Evolutionary conservation across 2,888 invertebrate species (phyloP), one percentile per base, ranked within the genome.

Genomic region (Drosophila tripunctata): DNA sequence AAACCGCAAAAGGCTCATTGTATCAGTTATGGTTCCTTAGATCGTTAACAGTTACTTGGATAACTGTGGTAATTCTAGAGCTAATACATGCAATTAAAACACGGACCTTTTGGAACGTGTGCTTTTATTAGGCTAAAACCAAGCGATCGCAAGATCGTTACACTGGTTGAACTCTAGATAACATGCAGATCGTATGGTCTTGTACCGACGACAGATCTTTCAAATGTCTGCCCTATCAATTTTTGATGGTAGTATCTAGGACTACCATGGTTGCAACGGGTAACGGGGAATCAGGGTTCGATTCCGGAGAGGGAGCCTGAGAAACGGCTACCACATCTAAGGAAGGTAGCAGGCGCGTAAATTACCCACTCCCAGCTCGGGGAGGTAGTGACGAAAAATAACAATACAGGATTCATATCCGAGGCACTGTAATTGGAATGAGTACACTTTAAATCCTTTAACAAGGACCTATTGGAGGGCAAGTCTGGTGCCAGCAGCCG

Each of bases 241-340:
- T 56, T 48, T 63, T 92, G 93, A 94, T 93, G 93, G 93, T 93
- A 93, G 93, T 92, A 92, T 93, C 92, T 92, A 91, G 91, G 93
- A 92, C 93, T 93, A 93, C 93, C 93, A 93, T 94, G 93, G 93
- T 93, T 92, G 92, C 93, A 92, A 94, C 93, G 93, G 93, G 94
- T 94, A 93, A 94, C 94, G 94, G 94, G 93, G 94, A 94, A 94
- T 94, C 36, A 36, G 36, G 36, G 36, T 36, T 36, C 17, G 36
- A 36, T 36, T 36, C 36, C 36, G 36, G 36, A 36, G 36, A 36
- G 40, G n/a, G n/a, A n/a, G n/a, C n/a, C n/a, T n/a, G n/a, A n/a
- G n/a, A n/a, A n/a, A n/a, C n/a, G n/a, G 40, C 21, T 21, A 22
- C 40, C 40, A 40, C 40, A 40, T 40, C 40, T 40, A 40, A 40